Evolutionary conservation across 2,888 invertebrate genomes (phyloP).

Genomic region (Pheosia tremula): DNA sequence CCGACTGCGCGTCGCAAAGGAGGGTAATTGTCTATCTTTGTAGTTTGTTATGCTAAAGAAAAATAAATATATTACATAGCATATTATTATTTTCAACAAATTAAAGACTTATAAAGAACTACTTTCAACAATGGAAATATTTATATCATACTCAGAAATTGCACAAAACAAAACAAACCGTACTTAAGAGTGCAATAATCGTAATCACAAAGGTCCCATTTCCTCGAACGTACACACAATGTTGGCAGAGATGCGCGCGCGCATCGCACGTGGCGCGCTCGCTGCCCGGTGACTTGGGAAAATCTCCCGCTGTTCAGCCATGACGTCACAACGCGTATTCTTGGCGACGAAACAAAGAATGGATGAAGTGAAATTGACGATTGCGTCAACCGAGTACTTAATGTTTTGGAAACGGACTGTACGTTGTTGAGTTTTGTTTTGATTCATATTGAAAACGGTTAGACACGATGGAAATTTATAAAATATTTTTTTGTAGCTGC

Average conservation of each 20-base stretch:
- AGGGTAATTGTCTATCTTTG: too few species aligned
- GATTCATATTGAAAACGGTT: background rate
- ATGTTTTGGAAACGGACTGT: background rate
- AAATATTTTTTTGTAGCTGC: too few species aligned
- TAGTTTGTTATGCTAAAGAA: too few species aligned
- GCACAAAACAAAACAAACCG: background rate
- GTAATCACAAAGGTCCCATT: background rate
- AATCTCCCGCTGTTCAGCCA: slow-evolving; percentile 7
- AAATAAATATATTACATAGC: too few species aligned
- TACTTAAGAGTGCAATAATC: background rate
- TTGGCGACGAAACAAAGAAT: slow-evolving; percentile 15
- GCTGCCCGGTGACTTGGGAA: slow-evolving; percentile 5
- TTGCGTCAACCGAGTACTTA: slow-evolving; percentile 3
- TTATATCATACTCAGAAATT: background rate
- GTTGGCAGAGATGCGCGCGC: slow-evolving; percentile 6
- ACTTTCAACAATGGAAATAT: too few species aligned
- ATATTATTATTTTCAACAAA: too few species aligned
- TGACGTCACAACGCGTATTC: slow-evolving; percentile 10
- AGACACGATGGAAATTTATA: background rate
- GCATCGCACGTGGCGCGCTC: slow-evolving; percentile 5
- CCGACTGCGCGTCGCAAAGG: too few species aligned
- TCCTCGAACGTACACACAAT: background rate
- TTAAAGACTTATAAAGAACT: too few species aligned
- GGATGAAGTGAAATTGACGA: slow-evolving; percentile 9
- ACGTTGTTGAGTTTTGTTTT: background rate